A percentile compares a stretch with the other conserved stretches of the same genome.
These are phyloP conservation scores for Portunus trituberculatus DNA, from an alignment of 1,140 invertebrate genomes.

Conservation along the genomic window DNA sequence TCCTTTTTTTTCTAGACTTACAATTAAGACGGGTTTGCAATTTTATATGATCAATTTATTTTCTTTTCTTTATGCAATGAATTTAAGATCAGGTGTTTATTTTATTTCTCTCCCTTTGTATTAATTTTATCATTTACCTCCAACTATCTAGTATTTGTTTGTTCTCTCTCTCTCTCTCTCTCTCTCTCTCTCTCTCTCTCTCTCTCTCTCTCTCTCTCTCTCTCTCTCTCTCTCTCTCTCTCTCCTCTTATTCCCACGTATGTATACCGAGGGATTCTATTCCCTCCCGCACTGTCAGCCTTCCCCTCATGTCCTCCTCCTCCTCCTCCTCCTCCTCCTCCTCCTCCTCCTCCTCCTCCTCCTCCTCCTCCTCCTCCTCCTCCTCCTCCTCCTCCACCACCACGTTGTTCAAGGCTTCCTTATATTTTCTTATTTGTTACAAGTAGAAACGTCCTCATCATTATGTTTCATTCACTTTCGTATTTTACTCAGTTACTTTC, in stretches of 20 bases:
- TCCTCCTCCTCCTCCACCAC: neutral
- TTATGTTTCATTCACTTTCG: too few relatives aligned
- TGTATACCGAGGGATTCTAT: too few relatives aligned
- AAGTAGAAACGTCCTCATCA: too few relatives aligned
- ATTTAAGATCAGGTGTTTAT: too few relatives aligned
- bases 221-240: conserved; percentile 25
- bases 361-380: neutral
- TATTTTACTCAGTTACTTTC: too few relatives aligned
- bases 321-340: neutral
- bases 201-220: neutral
- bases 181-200: conserved; percentile 24
- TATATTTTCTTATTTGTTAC: too few relatives aligned
- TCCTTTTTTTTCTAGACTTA: too few relatives aligned
- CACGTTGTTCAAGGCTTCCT: too few relatives aligned
- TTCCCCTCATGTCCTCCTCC: neutral
- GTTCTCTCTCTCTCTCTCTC: neutral
- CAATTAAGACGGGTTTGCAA: neutral
- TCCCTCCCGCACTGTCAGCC: neutral
- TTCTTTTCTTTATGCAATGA: neutral
- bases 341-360: neutral
- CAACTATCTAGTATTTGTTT: neutral
- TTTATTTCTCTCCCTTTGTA: neutral
- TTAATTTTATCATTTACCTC: neutral
- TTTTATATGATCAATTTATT: neutral
- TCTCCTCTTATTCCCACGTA: conserved; percentile 27